These are phyloP conservation scores for Choreutis nemorana DNA, from an alignment of 2,888 invertebrate species.

Conservation along the genomic window DNA sequence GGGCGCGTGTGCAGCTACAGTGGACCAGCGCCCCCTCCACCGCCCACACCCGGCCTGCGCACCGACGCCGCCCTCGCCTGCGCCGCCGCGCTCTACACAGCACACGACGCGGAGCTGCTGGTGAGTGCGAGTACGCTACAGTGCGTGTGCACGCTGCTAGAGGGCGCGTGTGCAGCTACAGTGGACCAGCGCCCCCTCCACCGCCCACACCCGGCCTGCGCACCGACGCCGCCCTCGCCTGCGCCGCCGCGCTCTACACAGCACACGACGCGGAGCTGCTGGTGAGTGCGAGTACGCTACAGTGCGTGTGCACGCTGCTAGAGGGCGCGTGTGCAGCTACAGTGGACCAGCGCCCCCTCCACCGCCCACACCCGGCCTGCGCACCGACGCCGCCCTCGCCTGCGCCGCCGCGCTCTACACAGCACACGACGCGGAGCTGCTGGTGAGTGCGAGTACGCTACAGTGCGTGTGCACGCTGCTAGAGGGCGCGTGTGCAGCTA, in stretches of 20 bases:
- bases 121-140: too few species aligned
- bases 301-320: slow-evolving; percentile 78
- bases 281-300: too few species aligned
- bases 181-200: slow-evolving; percentile 18
- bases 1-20: slow-evolving; percentile 33
- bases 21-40: slow-evolving; percentile 18
- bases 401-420: slow-evolving; percentile 31
- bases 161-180: slow-evolving; percentile 47
- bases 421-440: slow-evolving; percentile 28
- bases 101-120: slow-evolving; percentile 32
- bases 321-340: slow-evolving; percentile 59
- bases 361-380: slow-evolving; percentile 20
- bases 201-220: slow-evolving; percentile 20
- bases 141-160: slow-evolving; percentile 80
- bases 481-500: too few species aligned
- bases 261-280: slow-evolving; percentile 31
- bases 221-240: too few species aligned
- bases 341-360: slow-evolving; percentile 18
- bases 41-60: slow-evolving; percentile 21
- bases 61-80: too few species aligned
- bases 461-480: too few species aligned
- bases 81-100: slow-evolving; percentile 30
- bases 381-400: too few species aligned
- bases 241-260: slow-evolving; percentile 31
- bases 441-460: too few species aligned